phyloP scores from a whole-genome alignment of 2,888 invertebrate species.

The Adelphocoris suturalis region DNA sequence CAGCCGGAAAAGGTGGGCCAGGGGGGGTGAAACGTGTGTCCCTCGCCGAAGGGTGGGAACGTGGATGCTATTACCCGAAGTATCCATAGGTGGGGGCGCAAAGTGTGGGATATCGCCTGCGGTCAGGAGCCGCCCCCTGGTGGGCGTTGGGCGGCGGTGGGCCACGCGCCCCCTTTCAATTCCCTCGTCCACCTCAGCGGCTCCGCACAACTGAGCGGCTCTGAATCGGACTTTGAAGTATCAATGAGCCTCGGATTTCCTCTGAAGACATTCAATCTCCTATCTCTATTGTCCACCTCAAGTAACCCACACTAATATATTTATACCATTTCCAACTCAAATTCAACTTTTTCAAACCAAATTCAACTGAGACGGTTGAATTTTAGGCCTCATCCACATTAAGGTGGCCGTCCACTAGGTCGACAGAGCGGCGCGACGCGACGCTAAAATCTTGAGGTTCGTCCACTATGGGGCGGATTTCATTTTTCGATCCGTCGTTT shows the following conservation, averaged over 20 bases:
- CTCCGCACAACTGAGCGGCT: neutral
- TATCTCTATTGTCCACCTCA: too few relatives aligned
- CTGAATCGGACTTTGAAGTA: neutral
- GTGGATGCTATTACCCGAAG: neutral
- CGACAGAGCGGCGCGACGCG: too few relatives aligned
- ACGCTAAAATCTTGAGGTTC: too few relatives aligned
- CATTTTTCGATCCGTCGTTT: too few relatives aligned
- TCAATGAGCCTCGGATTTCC: neutral
- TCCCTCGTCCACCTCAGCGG: neutral
- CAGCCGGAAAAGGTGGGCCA: neutral
- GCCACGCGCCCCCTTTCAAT: neutral
- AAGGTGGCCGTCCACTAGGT: too few relatives aligned
- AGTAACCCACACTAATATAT: too few relatives aligned
- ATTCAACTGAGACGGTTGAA: too few relatives aligned
- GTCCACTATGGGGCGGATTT: too few relatives aligned
- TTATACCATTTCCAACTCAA: too few relatives aligned
- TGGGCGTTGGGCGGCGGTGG: neutral
- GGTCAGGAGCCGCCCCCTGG: neutral
- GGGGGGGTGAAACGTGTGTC: neutral
- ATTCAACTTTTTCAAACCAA: too few relatives aligned
- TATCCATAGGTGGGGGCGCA: neutral
- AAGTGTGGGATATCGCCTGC: conserved; percentile 33
- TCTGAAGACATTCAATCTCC: too few relatives aligned
- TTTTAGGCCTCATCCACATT: too few relatives aligned
- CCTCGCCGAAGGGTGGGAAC: neutral